phyloP scores from a whole-genome alignment of 2,888 invertebrate genomes.

The Autographa gamma region DNA sequence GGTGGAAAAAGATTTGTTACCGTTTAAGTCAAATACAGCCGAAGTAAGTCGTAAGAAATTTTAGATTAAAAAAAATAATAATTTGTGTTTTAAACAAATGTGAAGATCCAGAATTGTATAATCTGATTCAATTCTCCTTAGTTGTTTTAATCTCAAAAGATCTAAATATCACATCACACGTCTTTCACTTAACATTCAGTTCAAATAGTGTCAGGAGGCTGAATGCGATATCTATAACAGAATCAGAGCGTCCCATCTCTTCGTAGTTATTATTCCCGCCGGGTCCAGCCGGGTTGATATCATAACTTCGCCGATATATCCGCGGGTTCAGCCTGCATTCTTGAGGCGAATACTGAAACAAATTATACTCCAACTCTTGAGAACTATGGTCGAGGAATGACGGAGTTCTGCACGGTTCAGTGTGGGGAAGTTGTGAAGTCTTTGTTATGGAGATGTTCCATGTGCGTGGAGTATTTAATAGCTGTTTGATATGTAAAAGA shows the following conservation, averaged over 20 bases:
- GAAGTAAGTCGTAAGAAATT: no score
- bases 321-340: slow-evolving; percentile 59
- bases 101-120: neutral
- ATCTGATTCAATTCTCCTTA: neutral
- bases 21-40: no score
- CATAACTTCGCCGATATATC: slow-evolving; percentile 69
- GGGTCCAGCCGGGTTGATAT: slow-evolving; percentile 60
- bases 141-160: neutral
- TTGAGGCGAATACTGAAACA: slow-evolving; percentile 59
- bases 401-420: slow-evolving; percentile 37
- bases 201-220: neutral
- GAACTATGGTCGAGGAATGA: slow-evolving; percentile 43
- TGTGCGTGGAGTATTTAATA: neutral
- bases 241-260: slow-evolving; percentile 26
- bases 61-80: no score
- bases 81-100: no score
- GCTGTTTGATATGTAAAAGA: neutral
- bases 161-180: neutral
- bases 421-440: slow-evolving; percentile 16
- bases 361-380: slow-evolving; percentile 60
- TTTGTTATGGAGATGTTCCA: slow-evolving; percentile 18
- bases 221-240: neutral
- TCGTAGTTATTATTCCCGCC: slow-evolving; percentile 62
- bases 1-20: no score
- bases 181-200: neutral